These are phyloP conservation scores for Orthonevra nobilis DNA, from an alignment of 2,888 invertebrate species.

Conservation along the genomic window DNA sequence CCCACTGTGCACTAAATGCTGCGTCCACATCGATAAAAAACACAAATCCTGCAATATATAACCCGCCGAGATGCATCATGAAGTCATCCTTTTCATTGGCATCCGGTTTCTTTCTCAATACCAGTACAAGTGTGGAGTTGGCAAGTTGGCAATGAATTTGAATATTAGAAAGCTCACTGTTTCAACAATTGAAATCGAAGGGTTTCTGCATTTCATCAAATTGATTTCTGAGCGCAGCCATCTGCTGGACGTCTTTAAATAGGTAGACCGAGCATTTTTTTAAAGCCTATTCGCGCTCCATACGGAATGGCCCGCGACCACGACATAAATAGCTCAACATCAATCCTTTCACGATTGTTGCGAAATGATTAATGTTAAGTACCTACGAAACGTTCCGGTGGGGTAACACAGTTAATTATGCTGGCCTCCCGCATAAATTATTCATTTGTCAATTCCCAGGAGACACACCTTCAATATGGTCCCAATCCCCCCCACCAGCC, in stretches of 20 bases:
- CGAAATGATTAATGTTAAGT: conserved; percentile 45
- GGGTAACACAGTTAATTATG: conserved; percentile 62
- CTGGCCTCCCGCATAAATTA: conserved; percentile 56
- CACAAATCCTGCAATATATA: background rate
- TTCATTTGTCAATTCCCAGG: conserved; percentile 58
- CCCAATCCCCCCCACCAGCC: background rate
- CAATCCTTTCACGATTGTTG: conserved; percentile 15
- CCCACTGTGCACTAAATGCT: background rate
- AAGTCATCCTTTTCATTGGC: conserved; percentile 10
- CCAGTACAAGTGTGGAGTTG: conserved; percentile 36
- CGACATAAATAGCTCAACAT: too few species aligned
- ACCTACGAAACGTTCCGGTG: conserved; percentile 51
- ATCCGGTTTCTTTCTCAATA: background rate
- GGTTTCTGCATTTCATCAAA: background rate
- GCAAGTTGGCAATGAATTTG: conserved; percentile 30
- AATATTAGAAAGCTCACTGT: conserved; percentile 2
- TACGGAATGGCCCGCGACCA: too few species aligned
- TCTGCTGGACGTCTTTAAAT: too few species aligned
- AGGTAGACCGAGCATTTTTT: background rate
- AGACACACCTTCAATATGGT: conserved; percentile 39
- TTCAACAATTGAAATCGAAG: background rate
- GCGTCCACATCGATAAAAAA: background rate
- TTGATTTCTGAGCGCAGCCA: too few species aligned
- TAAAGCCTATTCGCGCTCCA: background rate
- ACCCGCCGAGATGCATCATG: conserved; percentile 1